phyloP scores from a whole-genome alignment of 2,888 invertebrate species.

The Fragum sueziense region DNA sequence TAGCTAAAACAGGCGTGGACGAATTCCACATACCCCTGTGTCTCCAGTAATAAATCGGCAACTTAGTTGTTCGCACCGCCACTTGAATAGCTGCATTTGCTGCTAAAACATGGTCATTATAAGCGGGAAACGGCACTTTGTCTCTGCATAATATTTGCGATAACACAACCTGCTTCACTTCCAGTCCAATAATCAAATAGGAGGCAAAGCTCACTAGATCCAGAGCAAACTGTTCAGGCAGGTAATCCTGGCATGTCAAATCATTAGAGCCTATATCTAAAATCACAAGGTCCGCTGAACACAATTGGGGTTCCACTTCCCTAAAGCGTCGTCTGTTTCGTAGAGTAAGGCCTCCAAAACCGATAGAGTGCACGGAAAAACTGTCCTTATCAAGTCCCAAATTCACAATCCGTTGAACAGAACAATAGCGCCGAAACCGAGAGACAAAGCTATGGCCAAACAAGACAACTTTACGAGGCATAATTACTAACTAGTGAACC shows the following conservation, averaged over 20 bases:
- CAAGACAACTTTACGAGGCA: slow-evolving; percentile 13
- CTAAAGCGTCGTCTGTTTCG: neutral
- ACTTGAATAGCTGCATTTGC: slow-evolving; percentile 17
- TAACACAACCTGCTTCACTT: neutral
- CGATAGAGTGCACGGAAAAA: neutral
- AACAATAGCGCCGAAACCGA: slow-evolving; percentile 8
- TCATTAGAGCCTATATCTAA: slow-evolving; percentile 28
- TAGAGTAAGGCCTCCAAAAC: slow-evolving; percentile 14
- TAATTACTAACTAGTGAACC: no score
- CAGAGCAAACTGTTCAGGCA: slow-evolving; percentile 19
- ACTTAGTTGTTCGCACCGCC: neutral
- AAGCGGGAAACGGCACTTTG: slow-evolving; percentile 9
- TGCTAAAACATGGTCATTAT: slow-evolving; percentile 15
- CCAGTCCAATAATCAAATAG: neutral
- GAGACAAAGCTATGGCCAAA: slow-evolving; percentile 29
- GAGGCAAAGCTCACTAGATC: slow-evolving; percentile 11
- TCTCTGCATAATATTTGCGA: neutral
- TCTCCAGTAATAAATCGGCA: slow-evolving; percentile 15
- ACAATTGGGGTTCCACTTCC: neutral
- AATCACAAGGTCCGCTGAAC: neutral
- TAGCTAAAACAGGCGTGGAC: neutral
- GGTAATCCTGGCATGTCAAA: neutral
- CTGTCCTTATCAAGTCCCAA: neutral
- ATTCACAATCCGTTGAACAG: neutral
- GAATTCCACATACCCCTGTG: slow-evolving; percentile 28